Base-by-base conservation (phyloP, 2,113 vertebrate genomes). In the Carettochelys insculpta region DNA sequence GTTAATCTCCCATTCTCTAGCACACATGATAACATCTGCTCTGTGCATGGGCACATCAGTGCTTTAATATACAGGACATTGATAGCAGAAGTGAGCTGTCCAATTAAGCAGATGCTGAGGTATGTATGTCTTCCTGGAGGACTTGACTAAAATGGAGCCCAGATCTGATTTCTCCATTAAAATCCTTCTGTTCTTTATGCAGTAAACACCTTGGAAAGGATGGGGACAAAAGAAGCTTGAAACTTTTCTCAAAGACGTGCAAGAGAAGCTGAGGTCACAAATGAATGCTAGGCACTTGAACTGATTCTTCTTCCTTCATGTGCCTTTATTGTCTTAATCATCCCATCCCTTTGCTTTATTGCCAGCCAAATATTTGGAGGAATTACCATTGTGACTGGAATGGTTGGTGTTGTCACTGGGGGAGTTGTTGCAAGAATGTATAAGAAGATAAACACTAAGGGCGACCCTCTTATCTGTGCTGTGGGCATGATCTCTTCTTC, bases 401-500 rank as follows among this genome's bases (percentile, higher is more conserved):
- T 99, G 83, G 19, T 98, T 47, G 99, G 99, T 43, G 98, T 98
- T 16, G 61, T 97, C 76, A 50, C 98, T 9, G 99, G 99, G 48
- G 98, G 98, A 27, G 88, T 58, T 90, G 94, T 97, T 5, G 97
- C 99, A 4, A 97, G 97, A 92, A 94, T 85, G 76, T 98, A 98
- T 38, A 97, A 98, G 93, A 97, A 97, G 92, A 97, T 93, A 58
- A 97, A 98, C 61, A 90, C 97, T 3, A 97, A 97, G 81, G 98
- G 97, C 2, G 99, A 99, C 93, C 98, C 99, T 6, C 93, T 99
- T 90, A 98, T 99, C 97, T 99, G 99, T 25, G 98, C 98, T 2
- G 93, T 94, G n/a, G 99, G 98, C 85, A 98, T 99, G 97, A 97
- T 99, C 4, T 82, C 96, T 16, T 98, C 98, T 1, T 94, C 97